Base-by-base conservation (phyloP, 2,797 vertebrate species). In the Myotis planiceps region DNA sequence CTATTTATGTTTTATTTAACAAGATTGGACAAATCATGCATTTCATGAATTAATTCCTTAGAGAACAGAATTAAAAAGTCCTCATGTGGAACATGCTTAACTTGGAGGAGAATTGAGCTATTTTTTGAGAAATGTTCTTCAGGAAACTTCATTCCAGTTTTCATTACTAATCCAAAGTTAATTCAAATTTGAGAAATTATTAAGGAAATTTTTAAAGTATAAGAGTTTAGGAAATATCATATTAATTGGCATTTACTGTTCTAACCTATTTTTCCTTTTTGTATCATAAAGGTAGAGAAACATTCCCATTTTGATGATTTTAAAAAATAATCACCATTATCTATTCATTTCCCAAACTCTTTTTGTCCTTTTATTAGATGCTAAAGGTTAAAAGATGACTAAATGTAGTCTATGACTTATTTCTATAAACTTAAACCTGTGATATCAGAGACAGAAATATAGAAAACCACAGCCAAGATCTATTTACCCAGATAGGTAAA, bases 41-140 rank as follows among this genome's bases (percentile, higher is more conserved):
- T 96, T 91, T 94, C 53, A 72, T 58, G 71, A 81, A 96, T 88
- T 91, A 95, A 86, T 83, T 96, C 60, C 34, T 89, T 72, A 39
- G 82, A 97, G 90, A 92, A 94, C n/a, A 92, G 66, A 95, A 96
- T 51, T 96, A 14, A 97, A 97, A 96, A 80, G 90, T 97, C 53
- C 53, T 95, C 68, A 80, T 25, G 83, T n/a, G 34, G 66, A 97
- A 95, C 65, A 94, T 95, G 53, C 6, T 89, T 91, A 96, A 81
- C 12, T 84, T 42, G 84, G 66, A 91, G 86, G 66, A 91, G 92
- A 97, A 92, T 0, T 78, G 18, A 97, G 15, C 72, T 34, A 53
- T 92, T 96, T 96, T 97, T 92, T 85, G 65, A 86, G 39, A 83
- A 65, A 90, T 49, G 4, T 68, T 29, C 88, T 96, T 95, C 58